Base-by-base conservation (phyloP, 1,140 invertebrate species). In the Ctenoplectra terminalis region DNA sequence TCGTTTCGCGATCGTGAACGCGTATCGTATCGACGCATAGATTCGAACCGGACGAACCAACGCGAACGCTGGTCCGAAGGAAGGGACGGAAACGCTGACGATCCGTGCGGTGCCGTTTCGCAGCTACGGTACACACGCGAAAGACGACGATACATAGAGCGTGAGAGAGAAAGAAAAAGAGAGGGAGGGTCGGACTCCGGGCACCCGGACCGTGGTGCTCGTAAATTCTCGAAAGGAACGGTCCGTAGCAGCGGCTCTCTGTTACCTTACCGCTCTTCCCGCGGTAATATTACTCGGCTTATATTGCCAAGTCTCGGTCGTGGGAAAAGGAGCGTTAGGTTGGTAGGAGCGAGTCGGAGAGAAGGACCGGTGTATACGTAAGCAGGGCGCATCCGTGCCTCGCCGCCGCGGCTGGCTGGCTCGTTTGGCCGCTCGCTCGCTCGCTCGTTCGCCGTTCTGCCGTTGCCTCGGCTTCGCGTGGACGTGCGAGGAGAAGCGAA, bases 241-340 rank as follows among this genome's bases (percentile, higher is more conserved):
- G 81, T 84, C 81, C 84, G 84, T 83, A 86, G 84, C 84, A 86
- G 84, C 84, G 84, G 81, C 85, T 88, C 81, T 86, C 86, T 84
- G 86, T 87, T 87, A 86, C 85, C 86, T 89, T 86, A 78, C 87
- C 80, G 84, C 86, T 84, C 76, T 84, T 78, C 86, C 82, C 88
- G 86, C 88, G 88, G 85, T 89, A 89, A 89, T 88, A 87, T 87
- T 87, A 87, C 86, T 87, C 86, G 84, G 85, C 82, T 87, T 87
- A 87, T 87, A 87, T 87, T 86, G 86, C 83, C 69, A 34, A 69
- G 81, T 75, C 76, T 80, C 75, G 72, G 71, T 61, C 80, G 84
- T 70, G 81, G 81, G 74, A 67, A 50, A 84, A 72, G 77, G 61
- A 84, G 67, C 58, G 58, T 26, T 13, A 34, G 13, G 29, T 7